Percentiles rank a stretch among this genome's conserved stretches.
Conservation (phyloP, 2,113 vertebrate genomes). For the Indicator indicator region DNA sequence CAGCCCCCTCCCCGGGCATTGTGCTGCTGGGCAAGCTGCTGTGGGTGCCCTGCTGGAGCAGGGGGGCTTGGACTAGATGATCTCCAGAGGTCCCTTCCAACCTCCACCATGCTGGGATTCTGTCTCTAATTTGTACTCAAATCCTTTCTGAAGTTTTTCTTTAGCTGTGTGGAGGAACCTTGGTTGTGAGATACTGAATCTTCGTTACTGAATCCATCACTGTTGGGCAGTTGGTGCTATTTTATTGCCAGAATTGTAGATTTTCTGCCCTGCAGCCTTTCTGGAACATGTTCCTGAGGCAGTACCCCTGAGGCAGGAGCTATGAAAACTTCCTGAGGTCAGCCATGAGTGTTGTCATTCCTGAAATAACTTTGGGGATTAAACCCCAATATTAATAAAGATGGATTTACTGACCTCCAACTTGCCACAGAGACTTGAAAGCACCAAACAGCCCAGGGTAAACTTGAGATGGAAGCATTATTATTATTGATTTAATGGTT, state of each 20-base stretch:
- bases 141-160: too few species aligned
- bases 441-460: neutral
- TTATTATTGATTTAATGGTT: too few species aligned
- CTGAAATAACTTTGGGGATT: conserved; percentile 16
- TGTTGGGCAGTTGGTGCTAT: neutral
- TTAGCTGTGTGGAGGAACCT: neutral
- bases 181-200: rapidly evolving
- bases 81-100: too few species aligned
- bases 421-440: neutral
- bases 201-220: neutral
- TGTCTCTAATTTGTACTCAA: too few species aligned
- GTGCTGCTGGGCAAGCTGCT: too few species aligned
- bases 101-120: too few species aligned
- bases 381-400: neutral
- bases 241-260: neutral
- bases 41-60: too few species aligned
- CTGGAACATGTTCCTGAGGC: neutral
- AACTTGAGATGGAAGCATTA: too few species aligned
- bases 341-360: neutral
- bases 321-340: neutral
- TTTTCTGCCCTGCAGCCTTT: rapidly evolving
- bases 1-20: too few species aligned
- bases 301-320: neutral
- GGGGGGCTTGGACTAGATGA: too few species aligned
- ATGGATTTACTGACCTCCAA: conserved; percentile 8